Conservation (phyloP, 2,113 vertebrate genomes). For the Dicentrarchus labrax region DNA sequence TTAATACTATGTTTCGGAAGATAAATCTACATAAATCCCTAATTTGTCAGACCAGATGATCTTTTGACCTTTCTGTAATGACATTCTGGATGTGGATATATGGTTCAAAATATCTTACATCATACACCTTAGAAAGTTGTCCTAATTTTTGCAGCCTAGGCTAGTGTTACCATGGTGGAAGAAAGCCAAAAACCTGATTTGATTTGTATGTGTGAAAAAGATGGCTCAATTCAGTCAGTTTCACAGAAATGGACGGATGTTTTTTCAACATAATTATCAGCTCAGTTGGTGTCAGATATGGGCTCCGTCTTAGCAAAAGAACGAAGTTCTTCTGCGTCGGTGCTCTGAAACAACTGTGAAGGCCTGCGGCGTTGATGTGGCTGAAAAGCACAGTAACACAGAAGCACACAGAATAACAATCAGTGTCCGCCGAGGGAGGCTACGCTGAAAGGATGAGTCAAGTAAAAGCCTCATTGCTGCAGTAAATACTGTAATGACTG, state of each 20-base stretch:
- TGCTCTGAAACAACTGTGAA: background rate
- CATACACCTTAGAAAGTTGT: background rate
- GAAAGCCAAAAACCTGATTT: background rate
- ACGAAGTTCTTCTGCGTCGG: background rate
- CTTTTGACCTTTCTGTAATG: too few relatives aligned
- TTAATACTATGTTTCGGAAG: too few relatives aligned
- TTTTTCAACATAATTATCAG: background rate
- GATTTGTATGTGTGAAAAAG: background rate
- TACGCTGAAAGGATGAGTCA: slow-evolving; percentile 18
- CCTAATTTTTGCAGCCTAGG: background rate
- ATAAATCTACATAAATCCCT: too few relatives aligned
- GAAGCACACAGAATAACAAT: slow-evolving; percentile 49
- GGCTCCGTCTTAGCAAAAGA: background rate
- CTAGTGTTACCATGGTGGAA: background rate
- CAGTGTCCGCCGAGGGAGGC: slow-evolving; percentile 13
- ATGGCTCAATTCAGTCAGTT: background rate
- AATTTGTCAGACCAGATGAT: too few relatives aligned
- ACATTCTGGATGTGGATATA: too few relatives aligned
- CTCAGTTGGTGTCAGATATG: background rate
- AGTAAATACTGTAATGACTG: slow-evolving; percentile 22
- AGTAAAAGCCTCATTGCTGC: slow-evolving; percentile 29
- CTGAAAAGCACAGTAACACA: slow-evolving; percentile 14
- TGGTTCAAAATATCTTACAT: too few relatives aligned
- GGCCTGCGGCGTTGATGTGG: background rate
- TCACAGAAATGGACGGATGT: background rate